Evolutionary conservation across 1,140 invertebrate species (phyloP).

Genomic region (Drosophila ercepeae): DNA sequence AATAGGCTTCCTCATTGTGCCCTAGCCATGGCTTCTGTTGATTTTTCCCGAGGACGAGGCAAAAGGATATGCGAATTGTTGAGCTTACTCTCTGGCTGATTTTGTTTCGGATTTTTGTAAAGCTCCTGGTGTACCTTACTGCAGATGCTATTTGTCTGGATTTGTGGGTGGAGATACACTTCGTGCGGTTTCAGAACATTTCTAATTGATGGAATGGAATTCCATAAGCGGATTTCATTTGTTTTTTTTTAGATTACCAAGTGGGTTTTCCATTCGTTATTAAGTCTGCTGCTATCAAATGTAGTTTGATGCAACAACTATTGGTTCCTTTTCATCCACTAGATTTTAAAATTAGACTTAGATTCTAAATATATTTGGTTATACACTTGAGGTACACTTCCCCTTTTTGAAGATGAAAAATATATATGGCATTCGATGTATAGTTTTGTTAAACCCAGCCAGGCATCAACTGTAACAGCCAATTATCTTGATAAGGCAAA

Average conservation of each 20-base stretch:
- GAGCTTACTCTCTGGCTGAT: conserved; percentile 44
- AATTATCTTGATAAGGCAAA: conserved; percentile 44
- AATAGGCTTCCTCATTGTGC: conserved; percentile 62
- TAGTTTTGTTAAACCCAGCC: conserved; percentile 18
- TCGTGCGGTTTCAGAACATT: conserved; percentile 44
- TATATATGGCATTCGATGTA: too few relatives aligned
- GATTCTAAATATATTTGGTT: too few relatives aligned
- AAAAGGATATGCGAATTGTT: conserved; percentile 22
- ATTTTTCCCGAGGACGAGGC: conserved; percentile 50
- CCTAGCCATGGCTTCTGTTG: conserved; percentile 51
- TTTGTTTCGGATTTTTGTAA: conserved; percentile 40
- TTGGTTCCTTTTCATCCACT: not conserved
- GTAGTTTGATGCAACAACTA: too few relatives aligned
- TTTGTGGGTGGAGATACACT: not conserved
- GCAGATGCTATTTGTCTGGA: not conserved
- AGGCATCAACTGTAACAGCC: conserved; percentile 39
- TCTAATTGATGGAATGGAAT: conserved; percentile 62
- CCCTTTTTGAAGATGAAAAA: conserved; percentile 7
- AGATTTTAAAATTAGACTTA: too few relatives aligned
- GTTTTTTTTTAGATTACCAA: conserved; percentile 44
- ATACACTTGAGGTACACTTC: not conserved
- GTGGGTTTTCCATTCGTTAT: conserved; percentile 9
- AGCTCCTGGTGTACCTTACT: conserved; percentile 21
- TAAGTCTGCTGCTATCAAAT: conserved; percentile 9
- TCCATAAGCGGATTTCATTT: conserved; percentile 64